These are phyloP conservation scores for Tachyglossus aculeatus DNA, from an alignment of 2,797 vertebrate species.

Conservation along the genomic window DNA sequence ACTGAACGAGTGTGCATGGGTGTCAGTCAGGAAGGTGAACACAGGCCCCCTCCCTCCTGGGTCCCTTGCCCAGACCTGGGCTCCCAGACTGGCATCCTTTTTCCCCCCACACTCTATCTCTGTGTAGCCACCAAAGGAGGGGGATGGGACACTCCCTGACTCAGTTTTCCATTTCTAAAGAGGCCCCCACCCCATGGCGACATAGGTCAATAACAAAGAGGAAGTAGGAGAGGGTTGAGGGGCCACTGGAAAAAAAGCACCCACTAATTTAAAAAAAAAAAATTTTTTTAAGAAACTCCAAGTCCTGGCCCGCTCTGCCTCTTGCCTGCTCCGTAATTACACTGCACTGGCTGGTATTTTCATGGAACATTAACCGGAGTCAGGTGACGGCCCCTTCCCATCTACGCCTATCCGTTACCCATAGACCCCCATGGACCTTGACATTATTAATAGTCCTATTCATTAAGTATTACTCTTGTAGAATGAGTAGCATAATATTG, in stretches of 20 bases:
- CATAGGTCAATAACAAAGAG: too few species aligned
- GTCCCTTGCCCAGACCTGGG: too few species aligned
- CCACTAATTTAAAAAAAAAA: slow-evolving; percentile 77
- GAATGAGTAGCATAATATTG: slow-evolving; percentile 94
- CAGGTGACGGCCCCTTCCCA: slow-evolving; percentile 87
- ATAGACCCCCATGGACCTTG: slow-evolving; percentile 87
- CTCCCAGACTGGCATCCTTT: too few species aligned
- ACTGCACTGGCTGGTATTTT: slow-evolving; percentile 91
- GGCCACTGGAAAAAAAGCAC: slow-evolving; percentile 55
- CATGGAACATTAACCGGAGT: slow-evolving; percentile 94
- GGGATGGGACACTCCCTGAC: not conserved
- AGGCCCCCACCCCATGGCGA: slow-evolving; percentile 6
- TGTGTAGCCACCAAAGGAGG: too few species aligned
- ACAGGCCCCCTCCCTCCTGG: too few species aligned
- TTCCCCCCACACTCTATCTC: too few species aligned
- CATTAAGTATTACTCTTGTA: slow-evolving; percentile 97
- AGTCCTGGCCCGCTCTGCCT: slow-evolving; percentile 78
- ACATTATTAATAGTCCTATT: slow-evolving; percentile 94
- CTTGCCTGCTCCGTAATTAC: slow-evolving; percentile 90
- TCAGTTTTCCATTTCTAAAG: not conserved
- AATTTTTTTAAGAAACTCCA: slow-evolving; percentile 78
- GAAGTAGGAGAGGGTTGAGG: slow-evolving; percentile 26
- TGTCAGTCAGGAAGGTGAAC: too few species aligned
- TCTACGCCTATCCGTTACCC: slow-evolving; percentile 85
- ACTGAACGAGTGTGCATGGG: too few species aligned